Evolutionary conservation across 2,888 invertebrate genomes (phyloP), one percentile per base, ranked within the genome.

Genomic region (Horisme vitalbata): DNA sequence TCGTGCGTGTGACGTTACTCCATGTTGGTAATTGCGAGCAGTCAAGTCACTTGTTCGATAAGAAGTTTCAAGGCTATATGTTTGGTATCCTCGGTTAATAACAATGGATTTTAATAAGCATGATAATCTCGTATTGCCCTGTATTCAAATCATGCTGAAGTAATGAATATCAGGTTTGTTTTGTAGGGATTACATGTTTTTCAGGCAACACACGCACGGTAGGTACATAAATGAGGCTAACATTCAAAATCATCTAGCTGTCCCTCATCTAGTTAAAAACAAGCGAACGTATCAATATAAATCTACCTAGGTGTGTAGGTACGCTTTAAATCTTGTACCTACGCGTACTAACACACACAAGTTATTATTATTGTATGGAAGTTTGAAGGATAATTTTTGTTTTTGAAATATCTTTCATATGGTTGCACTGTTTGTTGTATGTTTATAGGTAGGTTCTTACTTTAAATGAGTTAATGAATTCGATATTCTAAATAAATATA

Each of bases 31-130:
- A 74, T 73, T 72, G 72, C 69, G 67, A 70, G 70, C 74, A 74
- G 76, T 77, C 79, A 72, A 66, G 76, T 80, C 78, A 76, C 78
- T 83, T 80, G 74, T 71, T 81, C 81, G 88, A 88, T 89, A 88
- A 87, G 84, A 83, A 76, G 69, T 83, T 83, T 87, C 88, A 89
- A 88, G 88, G 88, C 84, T 86, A 79, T 64, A 63, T 62, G 61
- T 71, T 83, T 75, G 55, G 79, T 81, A 77, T 79, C 72, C 71
- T 77, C 71, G 59, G 65, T 61, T 71, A 71, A 63, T 70, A 82
- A 85, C 83, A 83, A 83, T 78, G 76, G 76, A 75, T 78, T 68
- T 71, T 71, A 71, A 75, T 68, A 61, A 54, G 58, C 58, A 53
- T 61, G 66, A 67, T 75, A 75, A 73, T 71, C 66, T 38, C 56